These are phyloP conservation scores for Poecile atricapillus DNA, from an alignment of 2,113 vertebrate species.

Conservation along the genomic window DNA sequence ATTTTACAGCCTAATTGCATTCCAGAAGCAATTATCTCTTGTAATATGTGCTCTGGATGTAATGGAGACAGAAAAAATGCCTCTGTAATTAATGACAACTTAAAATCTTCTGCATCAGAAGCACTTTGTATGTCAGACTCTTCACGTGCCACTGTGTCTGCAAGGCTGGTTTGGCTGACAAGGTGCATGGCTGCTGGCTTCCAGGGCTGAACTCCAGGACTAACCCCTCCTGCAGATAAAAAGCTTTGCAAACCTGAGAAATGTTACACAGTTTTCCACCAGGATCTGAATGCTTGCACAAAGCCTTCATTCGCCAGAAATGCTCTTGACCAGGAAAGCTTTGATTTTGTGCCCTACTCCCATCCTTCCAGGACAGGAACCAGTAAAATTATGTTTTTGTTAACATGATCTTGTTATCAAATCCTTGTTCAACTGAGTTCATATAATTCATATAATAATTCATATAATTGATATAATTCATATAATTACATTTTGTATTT, in stretches of 20 bases:
- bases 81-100: background rate
- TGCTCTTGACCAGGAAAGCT: background rate
- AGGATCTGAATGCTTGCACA: background rate
- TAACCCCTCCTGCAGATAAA: background rate
- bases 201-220: background rate
- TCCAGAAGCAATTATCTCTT: background rate
- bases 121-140: background rate
- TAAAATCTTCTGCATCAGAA: background rate
- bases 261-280: background rate
- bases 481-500: background rate
- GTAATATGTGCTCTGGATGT: background rate
- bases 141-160: background rate
- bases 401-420: background rate
- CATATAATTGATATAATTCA: too few relatives aligned
- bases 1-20: background rate
- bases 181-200: fast-evolving
- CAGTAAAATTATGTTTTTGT: background rate
- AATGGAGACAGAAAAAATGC: background rate
- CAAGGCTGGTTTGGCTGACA: background rate
- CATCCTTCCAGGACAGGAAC: background rate
- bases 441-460: too few relatives aligned
- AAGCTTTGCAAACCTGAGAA: background rate
- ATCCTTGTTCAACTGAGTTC: background rate
- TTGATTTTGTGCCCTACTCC: background rate
- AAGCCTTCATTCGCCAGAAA: background rate